Conservation (phyloP, 2,888 invertebrate genomes). For the Erebia epiphron region DNA sequence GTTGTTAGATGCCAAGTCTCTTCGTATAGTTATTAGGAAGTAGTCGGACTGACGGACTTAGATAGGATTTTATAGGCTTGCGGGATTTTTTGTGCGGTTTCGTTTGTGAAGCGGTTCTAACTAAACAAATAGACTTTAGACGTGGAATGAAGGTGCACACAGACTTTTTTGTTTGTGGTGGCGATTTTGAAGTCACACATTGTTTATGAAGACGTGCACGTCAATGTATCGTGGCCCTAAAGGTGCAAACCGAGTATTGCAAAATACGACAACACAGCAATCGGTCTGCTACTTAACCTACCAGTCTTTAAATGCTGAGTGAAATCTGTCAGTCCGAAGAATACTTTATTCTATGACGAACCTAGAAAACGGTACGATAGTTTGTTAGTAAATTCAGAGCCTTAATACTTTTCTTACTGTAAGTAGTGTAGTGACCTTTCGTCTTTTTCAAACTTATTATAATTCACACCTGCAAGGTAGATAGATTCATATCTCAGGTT, state of each 20-base stretch:
- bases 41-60: background rate
- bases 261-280: background rate
- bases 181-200: no score
- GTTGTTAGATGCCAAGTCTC: conserved; percentile 57
- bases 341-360: conserved; percentile 41
- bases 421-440: conserved; percentile 49
- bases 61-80: background rate
- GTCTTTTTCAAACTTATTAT: conserved; percentile 32
- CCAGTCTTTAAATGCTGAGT: background rate
- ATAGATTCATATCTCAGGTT: no score
- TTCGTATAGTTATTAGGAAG: conserved; percentile 41
- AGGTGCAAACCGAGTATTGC: background rate
- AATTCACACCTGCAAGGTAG: background rate
- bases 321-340: conserved; percentile 8
- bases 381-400: conserved; percentile 41
- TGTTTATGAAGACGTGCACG: no score
- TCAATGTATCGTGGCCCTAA: no score
- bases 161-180: background rate
- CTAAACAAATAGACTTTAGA: background rate
- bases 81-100: background rate
- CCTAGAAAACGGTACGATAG: conserved; percentile 46
- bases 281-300: background rate
- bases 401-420: conserved; percentile 44
- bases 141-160: background rate
- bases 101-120: background rate